A percentile compares a stretch with the other conserved stretches of the same genome.
Conservation (phyloP, 2,888 invertebrate species). For the Lagria hirta region DNA sequence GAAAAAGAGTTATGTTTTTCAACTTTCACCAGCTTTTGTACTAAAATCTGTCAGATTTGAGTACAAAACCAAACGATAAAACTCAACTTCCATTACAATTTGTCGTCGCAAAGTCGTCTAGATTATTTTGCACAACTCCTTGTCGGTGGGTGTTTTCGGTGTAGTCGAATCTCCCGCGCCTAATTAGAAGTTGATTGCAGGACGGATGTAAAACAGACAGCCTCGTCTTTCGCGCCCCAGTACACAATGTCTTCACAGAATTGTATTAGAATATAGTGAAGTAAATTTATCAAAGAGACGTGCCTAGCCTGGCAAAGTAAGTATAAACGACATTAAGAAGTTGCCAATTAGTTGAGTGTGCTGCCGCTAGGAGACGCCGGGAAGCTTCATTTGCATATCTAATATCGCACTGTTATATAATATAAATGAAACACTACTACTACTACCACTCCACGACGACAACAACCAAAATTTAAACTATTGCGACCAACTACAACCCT, state of each 20-base stretch:
- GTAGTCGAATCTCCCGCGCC: constrained; percentile 21
- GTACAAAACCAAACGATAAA: too few species aligned
- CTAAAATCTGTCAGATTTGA: too few species aligned
- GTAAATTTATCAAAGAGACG: constrained; percentile 55
- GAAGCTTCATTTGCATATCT: constrained; percentile 53
- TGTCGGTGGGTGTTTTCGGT: too few species aligned
- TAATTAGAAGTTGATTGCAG: constrained; percentile 28
- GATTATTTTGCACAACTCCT: too few species aligned
- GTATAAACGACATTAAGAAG: constrained; percentile 57
- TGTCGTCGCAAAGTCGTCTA: too few species aligned
- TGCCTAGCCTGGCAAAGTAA: constrained; percentile 55
- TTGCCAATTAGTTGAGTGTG: constrained; percentile 56
- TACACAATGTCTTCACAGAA: constrained; percentile 45
- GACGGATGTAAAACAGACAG: constrained; percentile 22
- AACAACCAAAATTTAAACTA: constrained; percentile 21
- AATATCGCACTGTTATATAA: constrained; percentile 54
- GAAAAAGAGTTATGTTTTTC: too few species aligned
- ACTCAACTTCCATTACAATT: too few species aligned
- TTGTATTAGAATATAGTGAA: constrained; percentile 51
- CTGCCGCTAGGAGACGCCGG: constrained; percentile 46
- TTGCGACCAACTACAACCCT: constrained; percentile 15
- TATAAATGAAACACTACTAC: constrained; percentile 45
- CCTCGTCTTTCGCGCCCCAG: constrained; percentile 28
- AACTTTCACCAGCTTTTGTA: too few species aligned
- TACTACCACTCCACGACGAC: constrained; percentile 16